Conservation (phyloP, 2,113 vertebrate genomes). For the Sander vitreus region DNA sequence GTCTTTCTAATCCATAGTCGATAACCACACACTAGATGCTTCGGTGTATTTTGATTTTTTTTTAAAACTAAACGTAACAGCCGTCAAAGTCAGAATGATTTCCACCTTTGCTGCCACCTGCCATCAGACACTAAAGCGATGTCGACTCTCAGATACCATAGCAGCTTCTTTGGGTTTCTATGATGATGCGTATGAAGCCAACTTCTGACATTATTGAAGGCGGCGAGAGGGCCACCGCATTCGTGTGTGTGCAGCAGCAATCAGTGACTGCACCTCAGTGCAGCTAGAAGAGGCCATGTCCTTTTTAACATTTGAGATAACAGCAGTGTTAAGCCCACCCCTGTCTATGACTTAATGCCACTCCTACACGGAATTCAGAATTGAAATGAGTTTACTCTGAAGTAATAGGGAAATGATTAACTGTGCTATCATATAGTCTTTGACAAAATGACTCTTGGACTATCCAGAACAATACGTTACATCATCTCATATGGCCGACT, state of each 20-base stretch:
- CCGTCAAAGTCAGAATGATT: slow-evolving; percentile 51
- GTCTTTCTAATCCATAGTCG: background rate
- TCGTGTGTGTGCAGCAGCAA: background rate
- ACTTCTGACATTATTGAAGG: slow-evolving; percentile 57
- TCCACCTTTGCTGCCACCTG: slow-evolving; percentile 53
- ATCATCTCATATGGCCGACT: slow-evolving; percentile 59
- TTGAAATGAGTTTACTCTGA: slow-evolving; percentile 18
- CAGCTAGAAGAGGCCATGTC: slow-evolving; percentile 29
- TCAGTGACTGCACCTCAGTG: slow-evolving; percentile 5
- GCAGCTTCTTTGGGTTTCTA: slow-evolving; percentile 74
- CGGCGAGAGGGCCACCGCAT: slow-evolving; percentile 16
- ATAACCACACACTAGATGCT: background rate
- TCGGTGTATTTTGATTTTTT: background rate
- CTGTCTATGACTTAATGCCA: slow-evolving; percentile 11
- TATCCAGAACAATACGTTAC: slow-evolving; percentile 57
- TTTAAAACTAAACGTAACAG: slow-evolving; percentile 9
- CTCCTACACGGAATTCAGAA: slow-evolving; percentile 8
- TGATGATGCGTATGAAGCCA: slow-evolving; percentile 71
- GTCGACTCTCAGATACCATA: slow-evolving; percentile 60
- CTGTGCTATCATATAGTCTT: slow-evolving; percentile 10
- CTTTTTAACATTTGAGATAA: slow-evolving; percentile 28
- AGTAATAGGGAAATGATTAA: slow-evolving; percentile 14
- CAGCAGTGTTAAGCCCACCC: background rate
- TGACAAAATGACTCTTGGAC: slow-evolving; percentile 24
- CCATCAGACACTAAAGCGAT: slow-evolving; percentile 56